Conservation (phyloP, 1,140 invertebrate genomes). For the Plodia interpunctella region DNA sequence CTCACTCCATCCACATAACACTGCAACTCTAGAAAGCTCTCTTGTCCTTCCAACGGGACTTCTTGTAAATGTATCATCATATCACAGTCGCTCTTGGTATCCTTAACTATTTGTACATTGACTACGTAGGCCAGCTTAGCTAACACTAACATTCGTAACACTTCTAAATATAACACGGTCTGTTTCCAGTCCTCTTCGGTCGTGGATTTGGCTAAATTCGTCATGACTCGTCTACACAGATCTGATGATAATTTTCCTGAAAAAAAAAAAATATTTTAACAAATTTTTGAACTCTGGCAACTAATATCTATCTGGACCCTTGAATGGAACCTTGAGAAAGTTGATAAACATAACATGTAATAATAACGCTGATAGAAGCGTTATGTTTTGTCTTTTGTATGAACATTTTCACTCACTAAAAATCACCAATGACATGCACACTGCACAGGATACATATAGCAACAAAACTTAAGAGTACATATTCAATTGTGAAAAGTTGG, state of each 20-base stretch:
- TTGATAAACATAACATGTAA: no score
- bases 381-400: no score
- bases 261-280: no score
- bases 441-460: no score
- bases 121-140: slow-evolving; percentile 56
- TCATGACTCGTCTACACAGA: slow-evolving; percentile 43
- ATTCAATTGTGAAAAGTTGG: no score
- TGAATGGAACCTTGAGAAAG: no score
- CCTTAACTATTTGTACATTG: slow-evolving; percentile 67
- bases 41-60: slow-evolving; percentile 43
- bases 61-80: slow-evolving; percentile 53
- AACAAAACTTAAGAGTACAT: no score
- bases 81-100: slow-evolving; percentile 55
- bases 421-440: no score
- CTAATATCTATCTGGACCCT: no score
- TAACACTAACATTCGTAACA: slow-evolving; percentile 50
- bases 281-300: no score
- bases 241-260: slow-evolving; percentile 58
- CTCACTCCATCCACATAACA: slow-evolving; percentile 53
- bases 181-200: slow-evolving; percentile 55
- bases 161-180: slow-evolving; percentile 53
- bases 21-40: slow-evolving; percentile 56
- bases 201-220: slow-evolving; percentile 48
- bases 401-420: no score
- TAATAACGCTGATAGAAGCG: no score